These are phyloP conservation scores for Atta colombica DNA, from an alignment of 1,140 invertebrate species.

Conservation along the genomic window DNA sequence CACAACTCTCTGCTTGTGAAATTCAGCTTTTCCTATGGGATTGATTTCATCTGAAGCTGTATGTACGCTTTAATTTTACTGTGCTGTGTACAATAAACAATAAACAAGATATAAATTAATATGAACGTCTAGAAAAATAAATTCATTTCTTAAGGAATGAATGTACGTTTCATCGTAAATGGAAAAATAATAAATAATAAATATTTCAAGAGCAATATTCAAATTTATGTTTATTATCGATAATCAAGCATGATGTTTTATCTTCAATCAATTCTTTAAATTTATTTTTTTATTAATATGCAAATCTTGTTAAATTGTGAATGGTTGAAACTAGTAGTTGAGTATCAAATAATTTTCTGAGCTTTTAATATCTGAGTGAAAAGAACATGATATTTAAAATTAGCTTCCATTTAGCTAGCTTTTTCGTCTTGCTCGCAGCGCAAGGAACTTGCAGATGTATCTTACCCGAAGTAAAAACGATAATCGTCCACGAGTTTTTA, in stretches of 20 bases:
- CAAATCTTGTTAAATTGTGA: background rate
- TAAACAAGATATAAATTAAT: slow-evolving; percentile 7
- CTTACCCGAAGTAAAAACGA: slow-evolving; percentile 33
- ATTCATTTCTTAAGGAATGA: background rate
- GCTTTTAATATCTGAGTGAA: background rate
- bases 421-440: slow-evolving; percentile 1
- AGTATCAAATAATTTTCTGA: background rate
- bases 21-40: slow-evolving; percentile 8
- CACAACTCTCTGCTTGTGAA: background rate
- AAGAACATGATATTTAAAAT: slow-evolving; percentile 31
- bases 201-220: background rate
- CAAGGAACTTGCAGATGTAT: slow-evolving; percentile 17
- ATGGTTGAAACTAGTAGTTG: background rate
- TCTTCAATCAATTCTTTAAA: background rate
- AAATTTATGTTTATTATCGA: background rate
- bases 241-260: background rate
- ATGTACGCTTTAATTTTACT: background rate
- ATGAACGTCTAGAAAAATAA: background rate
- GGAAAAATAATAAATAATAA: background rate
- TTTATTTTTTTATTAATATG: slow-evolving; percentile 16
- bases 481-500: slow-evolving; percentile 48
- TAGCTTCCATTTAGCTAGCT: slow-evolving; percentile 27
- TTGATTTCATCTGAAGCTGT: slow-evolving; percentile 13
- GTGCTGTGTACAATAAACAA: background rate
- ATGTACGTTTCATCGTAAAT: background rate